Evolutionary conservation across 2,888 invertebrate genomes (phyloP).

Genomic region (Neoscelio sp.): DNA sequence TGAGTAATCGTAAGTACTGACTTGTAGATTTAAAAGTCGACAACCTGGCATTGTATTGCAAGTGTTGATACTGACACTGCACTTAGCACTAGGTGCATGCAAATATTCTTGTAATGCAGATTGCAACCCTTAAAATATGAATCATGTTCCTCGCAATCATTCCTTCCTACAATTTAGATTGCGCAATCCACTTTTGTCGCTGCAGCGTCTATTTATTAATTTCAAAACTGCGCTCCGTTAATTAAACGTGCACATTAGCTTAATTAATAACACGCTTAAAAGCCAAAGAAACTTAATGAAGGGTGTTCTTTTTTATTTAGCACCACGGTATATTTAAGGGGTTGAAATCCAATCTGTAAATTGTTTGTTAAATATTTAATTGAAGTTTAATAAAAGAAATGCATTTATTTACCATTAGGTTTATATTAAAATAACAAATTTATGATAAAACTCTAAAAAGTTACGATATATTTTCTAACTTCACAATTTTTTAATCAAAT

Average conservation of each 20-base stretch:
- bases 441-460: too few species aligned
- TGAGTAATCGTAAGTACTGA: slow-evolving; percentile 17
- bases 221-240: slow-evolving; percentile 6
- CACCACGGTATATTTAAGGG: background rate
- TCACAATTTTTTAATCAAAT: too few species aligned
- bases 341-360: background rate
- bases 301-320: slow-evolving; percentile 17
- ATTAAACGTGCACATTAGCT: slow-evolving; percentile 28
- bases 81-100: slow-evolving; percentile 17
- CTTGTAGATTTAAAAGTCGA: slow-evolving; percentile 11
- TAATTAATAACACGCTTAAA: slow-evolving; percentile 20
- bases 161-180: slow-evolving; percentile 18
- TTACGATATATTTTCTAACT: too few species aligned
- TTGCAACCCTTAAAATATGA: slow-evolving; percentile 22
- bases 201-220: slow-evolving; percentile 11
- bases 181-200: slow-evolving; percentile 5
- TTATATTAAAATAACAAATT: too few species aligned
- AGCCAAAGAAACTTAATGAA: slow-evolving; percentile 5
- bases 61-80: slow-evolving; percentile 12
- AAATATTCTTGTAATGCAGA: slow-evolving; percentile 10
- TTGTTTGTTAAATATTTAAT: too few species aligned
- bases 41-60: slow-evolving; percentile 8
- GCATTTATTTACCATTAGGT: too few species aligned
- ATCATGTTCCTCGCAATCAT: slow-evolving; percentile 9
- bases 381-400: too few species aligned